These are phyloP conservation scores for Oikopleura vanhoeffeni DNA, from an alignment of 23 tunicate genomes.

Conservation along the genomic window DNA sequence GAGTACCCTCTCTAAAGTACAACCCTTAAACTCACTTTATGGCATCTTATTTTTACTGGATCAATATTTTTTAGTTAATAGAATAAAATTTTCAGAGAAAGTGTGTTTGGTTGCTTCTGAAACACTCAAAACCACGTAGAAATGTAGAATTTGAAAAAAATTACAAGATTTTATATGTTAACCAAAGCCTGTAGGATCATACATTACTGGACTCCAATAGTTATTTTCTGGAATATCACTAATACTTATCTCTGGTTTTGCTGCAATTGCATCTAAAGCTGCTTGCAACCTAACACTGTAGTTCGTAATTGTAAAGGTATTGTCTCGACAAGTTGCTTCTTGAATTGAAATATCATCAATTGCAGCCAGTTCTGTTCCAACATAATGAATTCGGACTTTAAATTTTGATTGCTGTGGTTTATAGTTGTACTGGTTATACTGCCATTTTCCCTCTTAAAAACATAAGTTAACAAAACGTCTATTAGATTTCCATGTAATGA, in stretches of 20 bases:
- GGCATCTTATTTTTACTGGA: too few species aligned
- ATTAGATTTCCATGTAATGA: too few species aligned
- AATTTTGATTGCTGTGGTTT: not conserved
- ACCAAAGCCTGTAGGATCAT: not conserved
- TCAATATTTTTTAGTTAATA: too few species aligned
- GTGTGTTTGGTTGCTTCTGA: too few species aligned
- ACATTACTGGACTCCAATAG: not conserved
- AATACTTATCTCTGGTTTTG: not conserved
- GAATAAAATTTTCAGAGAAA: too few species aligned
- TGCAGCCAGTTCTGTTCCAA: not conserved
- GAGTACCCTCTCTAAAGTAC: too few species aligned
- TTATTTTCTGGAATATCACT: not conserved
- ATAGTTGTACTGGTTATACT: not conserved
- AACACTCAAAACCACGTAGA: too few species aligned
- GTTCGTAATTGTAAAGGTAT: not conserved
- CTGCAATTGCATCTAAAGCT: not conserved
- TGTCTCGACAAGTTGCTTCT: not conserved
- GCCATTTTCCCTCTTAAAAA: not conserved
- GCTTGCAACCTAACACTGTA: not conserved
- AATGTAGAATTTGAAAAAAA: too few species aligned
- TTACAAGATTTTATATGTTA: too few species aligned
- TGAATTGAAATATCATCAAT: not conserved
- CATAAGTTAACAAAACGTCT: too few species aligned
- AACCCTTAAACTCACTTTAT: too few species aligned
- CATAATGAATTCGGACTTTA: not conserved